Conservation (phyloP, 2,113 vertebrate species). For the Scomber japonicus region DNA sequence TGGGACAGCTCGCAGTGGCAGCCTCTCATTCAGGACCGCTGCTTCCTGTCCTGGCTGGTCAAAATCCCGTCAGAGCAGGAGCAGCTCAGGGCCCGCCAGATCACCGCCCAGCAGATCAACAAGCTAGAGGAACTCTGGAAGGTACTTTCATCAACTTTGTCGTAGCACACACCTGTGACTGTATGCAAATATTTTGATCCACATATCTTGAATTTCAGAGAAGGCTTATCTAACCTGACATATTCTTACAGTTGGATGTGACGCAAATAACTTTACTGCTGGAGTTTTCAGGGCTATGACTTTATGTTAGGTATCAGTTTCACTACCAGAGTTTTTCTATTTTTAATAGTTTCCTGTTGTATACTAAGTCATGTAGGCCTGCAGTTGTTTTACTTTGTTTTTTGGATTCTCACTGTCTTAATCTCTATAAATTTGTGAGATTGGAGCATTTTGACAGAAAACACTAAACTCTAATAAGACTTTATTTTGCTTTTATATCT, state of each 20-base stretch:
- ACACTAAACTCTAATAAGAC: too few species aligned
- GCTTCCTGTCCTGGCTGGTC: conserved; percentile 96
- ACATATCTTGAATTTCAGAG: not conserved
- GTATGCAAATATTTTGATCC: conserved; percentile 25
- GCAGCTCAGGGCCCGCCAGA: conserved; percentile 93
- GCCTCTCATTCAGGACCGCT: conserved; percentile 95
- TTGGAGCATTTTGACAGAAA: too few species aligned
- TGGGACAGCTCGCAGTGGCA: conserved; percentile 99
- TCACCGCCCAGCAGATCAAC: conserved; percentile 96
- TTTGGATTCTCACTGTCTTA: too few species aligned
- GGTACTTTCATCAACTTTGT: conserved; percentile 72
- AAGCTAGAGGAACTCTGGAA: conserved; percentile 97
- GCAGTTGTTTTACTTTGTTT: too few species aligned
- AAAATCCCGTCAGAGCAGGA: conserved; percentile 98
- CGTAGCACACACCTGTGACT: conserved; percentile 59
- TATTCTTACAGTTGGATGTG: conserved; percentile 11
- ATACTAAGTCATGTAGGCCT: too few species aligned
- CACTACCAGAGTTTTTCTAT: not conserved
- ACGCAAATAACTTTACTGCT: conserved; percentile 26
- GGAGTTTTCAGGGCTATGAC: not conserved
- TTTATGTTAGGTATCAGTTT: not conserved
- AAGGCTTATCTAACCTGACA: conserved; percentile 5
- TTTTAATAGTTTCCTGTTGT: not conserved
- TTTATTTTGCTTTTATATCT: not conserved
- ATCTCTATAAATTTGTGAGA: too few species aligned